Evolutionary conservation across 2,888 invertebrate genomes (phyloP), one percentile per base, ranked within the genome.

Genomic region (Timema podura): DNA sequence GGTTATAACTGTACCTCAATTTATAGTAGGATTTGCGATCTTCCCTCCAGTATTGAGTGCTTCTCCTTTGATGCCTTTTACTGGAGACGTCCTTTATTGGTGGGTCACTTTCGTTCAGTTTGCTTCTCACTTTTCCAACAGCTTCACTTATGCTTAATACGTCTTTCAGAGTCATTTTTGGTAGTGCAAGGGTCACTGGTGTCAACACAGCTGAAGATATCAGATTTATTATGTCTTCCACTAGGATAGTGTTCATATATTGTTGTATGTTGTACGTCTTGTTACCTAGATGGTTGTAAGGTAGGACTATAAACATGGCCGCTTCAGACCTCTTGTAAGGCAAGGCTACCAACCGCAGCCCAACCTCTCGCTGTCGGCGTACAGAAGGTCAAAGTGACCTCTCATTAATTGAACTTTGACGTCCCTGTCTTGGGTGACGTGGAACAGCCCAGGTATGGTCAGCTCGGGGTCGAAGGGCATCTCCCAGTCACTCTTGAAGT

Each of bases 401-500:
- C 76, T 72, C 81, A 81, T 81, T 72, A 77, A 80, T 6, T 77
- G 76, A 0, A 77, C 78, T 7, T 76, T 71, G 0, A 79, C 77
- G 0, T 70, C 48, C 73, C 74, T n/a, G 73, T 73, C 46, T 72
- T 68, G 8, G 69, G 64, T 75, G 0, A 77, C 74, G 49, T 73
- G 71, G 75, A 83, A 83, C 5, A 70, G 69, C 9, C 76, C 79
- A 5, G 72, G 66, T 15, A 75, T 74, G 68, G 83, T 83, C 8
- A 80, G 65, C 68, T 78, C 76, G 8, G 78, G 76, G 57, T 79
- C 77, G 74, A 84, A 84, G 0, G 83, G 83, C 5, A 77, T 78
- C 73, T 81, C 79, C 84, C 84, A 84, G 64, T 79, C 79, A 1
- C 80, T 83, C 67, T 78, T 77, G 73, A 84, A 84, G 75, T 83